Evolutionary conservation across 2,888 invertebrate genomes (phyloP), one percentile per base, ranked within the genome.

Genomic region (Epistrophe eligans): DNA sequence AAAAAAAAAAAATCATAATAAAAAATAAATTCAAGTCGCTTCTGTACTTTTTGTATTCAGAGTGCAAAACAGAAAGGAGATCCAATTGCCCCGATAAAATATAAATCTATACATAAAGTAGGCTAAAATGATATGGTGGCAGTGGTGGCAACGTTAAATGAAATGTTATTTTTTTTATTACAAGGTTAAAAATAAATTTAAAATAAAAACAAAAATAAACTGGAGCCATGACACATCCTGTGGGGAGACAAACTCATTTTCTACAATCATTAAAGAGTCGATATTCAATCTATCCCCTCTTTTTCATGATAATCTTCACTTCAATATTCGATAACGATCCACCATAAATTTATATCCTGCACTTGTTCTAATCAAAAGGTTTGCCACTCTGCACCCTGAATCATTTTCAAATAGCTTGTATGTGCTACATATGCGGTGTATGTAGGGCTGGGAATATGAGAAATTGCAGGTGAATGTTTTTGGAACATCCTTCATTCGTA

Each of bases 1-100:
- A 6, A 32, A 32, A 32, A 32, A 2, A 32, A 1, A 35, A 35
- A 45, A n/a, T 45, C n/a, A n/a, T n/a, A n/a, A 32, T 24, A 32
- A 1, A 35, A 35, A 45, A n/a, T 45, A 45, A 45, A 45, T 45
- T 45, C 15, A n/a, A 45, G n/a, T 7, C n/a, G 45, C 15, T 8
- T n/a, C 45, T 7, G n/a, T n/a, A 15, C 43, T 43, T 43, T n/a
- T 4, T 43, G 43, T 43, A 11, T 43, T 43, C 7, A 43, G 7
- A 7, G 15, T n/a, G 45, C 8, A 45, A 45, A 5, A 5, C 11
- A 10, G 8, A 8, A 1, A 7, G 15, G 45, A n/a, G 45, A 45
- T 45, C 45, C 45, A 45, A 45, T 45, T n/a, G 45, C 45, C 45
- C n/a, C 7, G n/a, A 45, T 45, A 45, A 45, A 45, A 45, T 45